Evolutionary conservation across 2,113 vertebrate species (phyloP), one percentile per base, ranked within the genome.

Genomic region (Leptobrachium ailaonicum): DNA sequence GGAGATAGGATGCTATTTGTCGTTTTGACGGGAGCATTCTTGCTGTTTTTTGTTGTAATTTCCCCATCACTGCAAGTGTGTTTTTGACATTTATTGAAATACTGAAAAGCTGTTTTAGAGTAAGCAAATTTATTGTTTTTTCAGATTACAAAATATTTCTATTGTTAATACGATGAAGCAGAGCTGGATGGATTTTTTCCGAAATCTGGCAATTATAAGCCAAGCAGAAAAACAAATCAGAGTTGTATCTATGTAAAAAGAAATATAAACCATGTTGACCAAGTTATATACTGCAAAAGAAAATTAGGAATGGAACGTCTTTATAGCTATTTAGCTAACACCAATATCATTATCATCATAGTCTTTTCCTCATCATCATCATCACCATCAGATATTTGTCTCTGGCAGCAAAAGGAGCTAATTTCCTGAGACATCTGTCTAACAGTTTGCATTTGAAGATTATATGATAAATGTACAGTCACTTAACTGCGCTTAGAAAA

Each of bases 351-450:
- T 60, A 60, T 13, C 13, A 60, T 60, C 13, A 60, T 14, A 12
- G 56, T 54, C 50, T 54, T 8, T 4, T 64, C 11, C 11, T 60
- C 2, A n/a, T 64, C 62, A 40, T 64, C 62, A 5, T 60, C 56
- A n/a, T 60, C 11, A n/a, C 14, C 56, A 60, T 60, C 56, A 50
- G 47, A 50, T 50, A 50, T 50, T 60, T 60, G 56, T 13, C 11
- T 60, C 56, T 60, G 56, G 56, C 56, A 60, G 10, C 14, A n/a
- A 64, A 62, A 40, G n/a, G 62, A 64, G 32, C 6, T 64, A 20
- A 64, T 64, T 64, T 40, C 62, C n/a, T 64, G 62, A 64, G 62
- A 64, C 62, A 64, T 64, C 62, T 64, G 62, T 64, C 32, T 64
- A 64, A 64, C 20, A 40, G 6, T 40, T 64, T 64, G 62, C 6